Base-by-base conservation (phyloP, 2,888 invertebrate species). In the Pachydiplax longipennis region DNA sequence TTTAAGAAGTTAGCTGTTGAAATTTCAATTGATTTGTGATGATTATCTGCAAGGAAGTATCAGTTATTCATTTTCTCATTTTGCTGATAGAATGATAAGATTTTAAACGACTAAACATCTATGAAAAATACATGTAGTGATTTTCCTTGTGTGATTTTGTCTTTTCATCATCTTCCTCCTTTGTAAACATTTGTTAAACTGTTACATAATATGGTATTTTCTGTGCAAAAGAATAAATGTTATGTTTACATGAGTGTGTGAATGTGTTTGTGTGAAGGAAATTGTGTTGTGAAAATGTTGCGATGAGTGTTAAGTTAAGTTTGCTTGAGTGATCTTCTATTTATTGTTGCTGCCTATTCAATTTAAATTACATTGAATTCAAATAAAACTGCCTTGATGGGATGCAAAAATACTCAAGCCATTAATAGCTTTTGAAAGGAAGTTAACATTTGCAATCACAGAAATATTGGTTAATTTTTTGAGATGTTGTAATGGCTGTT, bases 341-440 rank as follows among this genome's bases (percentile, higher is more conserved):
- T 87, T 2, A 87, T 37, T 87, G 61, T 87, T 87, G 87, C 87
- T 87, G 87, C 87, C 87, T 73, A 31, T 31, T 18, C 65, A 61
- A 87, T 22, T 22, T 61, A 61, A 5, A 35, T 37, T n/a, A 18
- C 22, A 65, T 8, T 58, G 37, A 37, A 22, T 37, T 87, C 65
- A 61, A n/a, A 22, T 22, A 37, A 65, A 22, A 87, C 31, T 37
- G 61, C 61, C 37, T 37, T 61, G 13, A 22, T 12, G 61, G 87
- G 37, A 61, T 87, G 31, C 8, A 37, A 65, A n/a, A 8, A 35
- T 83, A 35, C 53, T 35, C 58, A 61, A 87, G 35, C 31, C 35
- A 53, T 37, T 10, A 5, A n/a, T 61, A n/a, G 31, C 37, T 37
- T 87, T 87, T 37, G 22, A 65, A 35, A 10, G 37, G 65, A 37